These are phyloP conservation scores for Sesamia nonagrioides DNA, from an alignment of 1,140 invertebrate species.

Conservation along the genomic window DNA sequence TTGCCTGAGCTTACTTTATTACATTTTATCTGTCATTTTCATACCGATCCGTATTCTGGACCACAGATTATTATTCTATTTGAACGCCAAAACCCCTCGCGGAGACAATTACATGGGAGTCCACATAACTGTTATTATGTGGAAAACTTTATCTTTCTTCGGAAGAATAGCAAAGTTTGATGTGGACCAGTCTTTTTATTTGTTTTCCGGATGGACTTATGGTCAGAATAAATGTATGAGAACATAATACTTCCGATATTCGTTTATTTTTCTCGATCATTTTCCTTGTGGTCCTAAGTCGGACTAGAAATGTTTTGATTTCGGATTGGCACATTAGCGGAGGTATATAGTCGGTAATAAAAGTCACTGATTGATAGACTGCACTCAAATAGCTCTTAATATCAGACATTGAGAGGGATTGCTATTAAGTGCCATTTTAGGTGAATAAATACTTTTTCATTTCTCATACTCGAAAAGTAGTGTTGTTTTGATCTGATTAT, in stretches of 20 bases:
- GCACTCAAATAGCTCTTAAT: too few relatives aligned
- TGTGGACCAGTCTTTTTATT: conserved; percentile 18
- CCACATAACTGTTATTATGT: conserved; percentile 41
- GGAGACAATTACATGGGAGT: conserved; percentile 36
- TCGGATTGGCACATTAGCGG: too few relatives aligned
- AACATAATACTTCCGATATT: conserved; percentile 16
- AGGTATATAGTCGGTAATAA: too few relatives aligned
- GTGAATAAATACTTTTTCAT: too few relatives aligned
- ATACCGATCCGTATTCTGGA: conserved; percentile 1
- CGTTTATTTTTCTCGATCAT: conserved; percentile 28
- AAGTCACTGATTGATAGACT: too few relatives aligned
- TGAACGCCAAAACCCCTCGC: conserved; percentile 15
- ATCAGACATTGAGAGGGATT: too few relatives aligned
- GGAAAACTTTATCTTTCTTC: conserved; percentile 41
- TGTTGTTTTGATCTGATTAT: too few relatives aligned
- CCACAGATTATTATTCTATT: conserved; percentile 40
- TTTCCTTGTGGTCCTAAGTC: conserved; percentile 13
- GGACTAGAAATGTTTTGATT: background rate
- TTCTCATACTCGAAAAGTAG: too few relatives aligned
- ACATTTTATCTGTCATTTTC: conserved; percentile 37
- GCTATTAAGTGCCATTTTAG: too few relatives aligned
- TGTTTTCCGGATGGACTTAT: conserved; percentile 15
- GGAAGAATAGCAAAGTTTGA: conserved; percentile 21
- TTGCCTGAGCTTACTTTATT: background rate
- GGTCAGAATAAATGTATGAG: conserved; percentile 31